These are phyloP conservation scores for Cranoglanis bouderius DNA, from an alignment of 2,113 vertebrate genomes.

Conservation along the genomic window DNA sequence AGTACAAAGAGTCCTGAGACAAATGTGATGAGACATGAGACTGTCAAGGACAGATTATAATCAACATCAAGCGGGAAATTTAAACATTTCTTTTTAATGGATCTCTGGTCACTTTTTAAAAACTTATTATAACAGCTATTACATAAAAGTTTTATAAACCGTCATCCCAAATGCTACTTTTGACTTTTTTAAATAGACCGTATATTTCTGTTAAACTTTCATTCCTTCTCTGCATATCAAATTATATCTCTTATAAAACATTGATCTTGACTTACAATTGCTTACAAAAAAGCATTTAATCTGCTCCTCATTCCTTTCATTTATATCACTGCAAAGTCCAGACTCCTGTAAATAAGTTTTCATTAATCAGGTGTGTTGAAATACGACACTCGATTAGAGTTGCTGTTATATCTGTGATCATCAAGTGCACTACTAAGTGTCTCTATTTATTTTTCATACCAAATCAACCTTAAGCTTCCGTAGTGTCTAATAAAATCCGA, in stretches of 20 bases:
- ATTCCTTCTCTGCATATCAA: not conserved
- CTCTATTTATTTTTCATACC: not conserved
- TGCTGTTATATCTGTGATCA: not conserved
- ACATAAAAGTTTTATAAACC: no score
- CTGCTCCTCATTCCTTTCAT: no score
- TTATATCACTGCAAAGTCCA: not conserved
- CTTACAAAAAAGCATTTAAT: not conserved
- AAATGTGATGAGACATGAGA: not conserved
- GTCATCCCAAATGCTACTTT: no score
- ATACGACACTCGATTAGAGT: no score
- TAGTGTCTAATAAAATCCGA: not conserved
- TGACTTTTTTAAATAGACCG: not conserved
- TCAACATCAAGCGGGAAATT: not conserved
- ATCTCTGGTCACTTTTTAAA: no score
- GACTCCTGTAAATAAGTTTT: not conserved
- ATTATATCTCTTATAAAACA: not conserved
- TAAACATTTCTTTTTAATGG: not conserved
- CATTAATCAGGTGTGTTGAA: no score
- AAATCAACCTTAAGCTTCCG: not conserved
- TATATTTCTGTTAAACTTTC: not conserved
- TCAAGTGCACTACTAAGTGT: not conserved
- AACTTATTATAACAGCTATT: no score
- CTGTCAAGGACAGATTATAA: not conserved
- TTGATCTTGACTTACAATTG: not conserved
- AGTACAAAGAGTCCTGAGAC: not conserved